phyloP scores from a whole-genome alignment of 2,797 vertebrate species.

The Enteromius argenteus region DNA sequence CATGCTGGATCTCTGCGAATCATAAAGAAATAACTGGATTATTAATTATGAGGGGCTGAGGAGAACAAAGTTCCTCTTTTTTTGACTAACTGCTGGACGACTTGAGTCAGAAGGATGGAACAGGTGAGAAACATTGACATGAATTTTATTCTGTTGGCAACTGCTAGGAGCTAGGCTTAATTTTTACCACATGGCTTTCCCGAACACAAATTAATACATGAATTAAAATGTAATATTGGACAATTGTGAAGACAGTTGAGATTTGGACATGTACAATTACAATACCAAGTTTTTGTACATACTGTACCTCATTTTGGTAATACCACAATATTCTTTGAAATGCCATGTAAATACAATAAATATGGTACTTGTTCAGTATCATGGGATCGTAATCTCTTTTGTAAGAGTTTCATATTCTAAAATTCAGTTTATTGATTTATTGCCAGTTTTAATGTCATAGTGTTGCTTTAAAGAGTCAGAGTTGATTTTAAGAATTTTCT shows the following conservation, averaged over 20 bases:
- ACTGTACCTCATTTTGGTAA: background rate
- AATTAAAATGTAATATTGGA: background rate
- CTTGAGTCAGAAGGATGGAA: slow-evolving; percentile 40
- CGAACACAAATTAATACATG: background rate
- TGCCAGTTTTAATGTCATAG: background rate
- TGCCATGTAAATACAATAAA: background rate
- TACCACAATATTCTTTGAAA: background rate
- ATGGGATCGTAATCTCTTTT: background rate
- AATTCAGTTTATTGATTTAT: too few species aligned
- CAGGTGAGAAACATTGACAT: slow-evolving; percentile 28
- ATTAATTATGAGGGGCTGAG: slow-evolving; percentile 16
- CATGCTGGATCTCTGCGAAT: slow-evolving; percentile 29
- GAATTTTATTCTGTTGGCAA: background rate
- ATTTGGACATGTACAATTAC: background rate
- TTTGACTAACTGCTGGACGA: slow-evolving; percentile 16
- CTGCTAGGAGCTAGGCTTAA: background rate
- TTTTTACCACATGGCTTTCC: background rate
- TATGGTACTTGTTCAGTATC: background rate
- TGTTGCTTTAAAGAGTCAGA: background rate
- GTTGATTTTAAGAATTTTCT: too few species aligned
- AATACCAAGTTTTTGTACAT: background rate
- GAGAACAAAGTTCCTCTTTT: background rate
- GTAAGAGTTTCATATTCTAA: background rate
- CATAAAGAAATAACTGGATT: background rate
- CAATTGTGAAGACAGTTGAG: background rate